A percentile compares a stretch with the other conserved stretches of the same genome.
These are phyloP conservation scores for Tetragonula clypearis DNA, from an alignment of 1,140 invertebrate genomes.

Conservation along the genomic window DNA sequence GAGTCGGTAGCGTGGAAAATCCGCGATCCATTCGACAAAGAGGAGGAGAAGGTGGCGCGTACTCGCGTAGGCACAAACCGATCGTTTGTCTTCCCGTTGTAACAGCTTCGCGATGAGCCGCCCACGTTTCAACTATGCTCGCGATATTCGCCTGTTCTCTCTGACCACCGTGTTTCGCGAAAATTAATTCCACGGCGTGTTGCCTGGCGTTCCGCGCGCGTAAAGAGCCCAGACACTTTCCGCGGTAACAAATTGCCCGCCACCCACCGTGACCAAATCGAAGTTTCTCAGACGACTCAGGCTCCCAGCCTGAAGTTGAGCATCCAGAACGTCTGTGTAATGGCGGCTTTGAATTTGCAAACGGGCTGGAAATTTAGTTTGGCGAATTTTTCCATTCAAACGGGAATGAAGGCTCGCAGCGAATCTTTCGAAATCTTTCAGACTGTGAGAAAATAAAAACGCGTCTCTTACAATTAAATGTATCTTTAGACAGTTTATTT, in stretches of 20 bases:
- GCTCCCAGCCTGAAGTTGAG: neutral
- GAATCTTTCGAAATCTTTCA: too few species aligned
- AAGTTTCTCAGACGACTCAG: conserved; percentile 10
- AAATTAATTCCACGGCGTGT: conserved; percentile 25
- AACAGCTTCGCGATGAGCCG: conserved; percentile 42
- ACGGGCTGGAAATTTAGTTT: neutral
- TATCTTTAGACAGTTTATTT: too few species aligned
- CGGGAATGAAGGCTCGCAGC: too few species aligned
- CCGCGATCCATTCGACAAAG: conserved; percentile 3
- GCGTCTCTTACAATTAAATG: too few species aligned
- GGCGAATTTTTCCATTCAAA: neutral
- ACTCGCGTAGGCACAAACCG: conserved; percentile 48
- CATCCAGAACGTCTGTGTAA: neutral
- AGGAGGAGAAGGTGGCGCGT: conserved; percentile 37
- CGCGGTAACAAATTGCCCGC: conserved; percentile 35
- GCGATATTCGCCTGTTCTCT: conserved; percentile 14
- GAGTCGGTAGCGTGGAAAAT: conserved; percentile 16
- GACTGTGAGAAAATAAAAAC: too few species aligned
- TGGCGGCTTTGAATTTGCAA: neutral
- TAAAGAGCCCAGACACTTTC: neutral
- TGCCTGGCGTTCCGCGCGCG: neutral
- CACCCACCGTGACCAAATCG: conserved; percentile 12
- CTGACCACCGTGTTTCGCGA: conserved; percentile 38
- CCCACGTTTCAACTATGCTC: conserved; percentile 36
- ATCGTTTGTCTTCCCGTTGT: conserved; percentile 59